Evolutionary conservation across 1,140 invertebrate genomes (phyloP).

Genomic region (Drosophila ohnishii): DNA sequence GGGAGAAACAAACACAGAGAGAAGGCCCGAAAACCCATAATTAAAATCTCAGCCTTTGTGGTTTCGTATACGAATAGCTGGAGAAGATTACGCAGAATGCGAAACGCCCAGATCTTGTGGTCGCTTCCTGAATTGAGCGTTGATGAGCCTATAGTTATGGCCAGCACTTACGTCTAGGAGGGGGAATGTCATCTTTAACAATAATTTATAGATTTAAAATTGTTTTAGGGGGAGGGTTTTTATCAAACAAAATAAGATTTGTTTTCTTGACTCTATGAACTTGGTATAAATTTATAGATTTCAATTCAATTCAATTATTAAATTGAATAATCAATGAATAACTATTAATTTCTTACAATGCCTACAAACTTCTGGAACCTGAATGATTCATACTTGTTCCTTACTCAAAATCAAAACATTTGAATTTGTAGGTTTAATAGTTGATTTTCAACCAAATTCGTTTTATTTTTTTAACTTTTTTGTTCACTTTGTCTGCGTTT

Average conservation of each 20-base stretch:
- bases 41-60: constrained; percentile 71
- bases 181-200: constrained; percentile 1
- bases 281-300: not conserved
- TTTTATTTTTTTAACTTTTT: too few relatives aligned
- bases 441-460: not conserved
- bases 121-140: constrained; percentile 46
- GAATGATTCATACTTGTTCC: not conserved
- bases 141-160: constrained; percentile 21
- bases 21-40: constrained; percentile 54
- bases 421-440: not conserved
- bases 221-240: too few relatives aligned
- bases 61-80: constrained; percentile 47
- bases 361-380: not conserved
- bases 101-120: constrained; percentile 57
- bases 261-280: not conserved
- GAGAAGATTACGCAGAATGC: constrained; percentile 68
- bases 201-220: constrained; percentile 25
- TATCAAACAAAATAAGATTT: not conserved
- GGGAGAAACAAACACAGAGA: constrained; percentile 12
- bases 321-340: not conserved
- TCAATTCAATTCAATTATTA: not conserved
- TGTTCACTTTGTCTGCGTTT: not conserved
- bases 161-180: constrained; percentile 11
- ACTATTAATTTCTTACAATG: not conserved
- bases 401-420: too few relatives aligned